Percentiles rank a stretch among this genome's conserved stretches.
phyloP scores from a whole-genome alignment of 2,888 invertebrate species.

The Pegoplata infirma region DNA sequence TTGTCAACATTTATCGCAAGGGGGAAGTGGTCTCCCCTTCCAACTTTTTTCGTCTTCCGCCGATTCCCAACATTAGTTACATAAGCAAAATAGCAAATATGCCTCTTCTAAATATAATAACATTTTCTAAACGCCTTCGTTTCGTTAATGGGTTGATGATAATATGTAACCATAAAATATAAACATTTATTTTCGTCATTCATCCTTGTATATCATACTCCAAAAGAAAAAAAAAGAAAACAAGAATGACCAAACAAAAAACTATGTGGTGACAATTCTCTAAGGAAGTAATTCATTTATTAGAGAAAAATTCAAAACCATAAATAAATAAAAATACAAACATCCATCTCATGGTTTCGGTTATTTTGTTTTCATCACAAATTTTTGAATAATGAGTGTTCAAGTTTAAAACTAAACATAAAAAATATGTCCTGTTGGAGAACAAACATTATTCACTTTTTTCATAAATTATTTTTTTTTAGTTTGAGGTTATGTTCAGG shows the following conservation, averaged over 20 bases:
- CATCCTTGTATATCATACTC: slow-evolving; percentile 34
- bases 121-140: no score
- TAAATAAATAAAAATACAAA: slow-evolving; percentile 58
- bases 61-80: no score
- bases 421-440: slow-evolving; percentile 46
- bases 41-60: no score
- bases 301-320: slow-evolving; percentile 62
- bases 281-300: slow-evolving; percentile 67
- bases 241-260: slow-evolving; percentile 33
- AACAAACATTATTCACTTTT: slow-evolving; percentile 56
- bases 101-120: no score
- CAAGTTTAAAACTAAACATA: slow-evolving; percentile 43
- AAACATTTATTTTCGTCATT: slow-evolving; percentile 43
- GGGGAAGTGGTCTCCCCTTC: no score
- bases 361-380: slow-evolving; percentile 42
- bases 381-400: slow-evolving; percentile 60
- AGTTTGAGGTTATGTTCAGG: slow-evolving; percentile 9
- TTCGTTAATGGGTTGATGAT: slow-evolving; percentile 27
- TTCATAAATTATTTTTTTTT: slow-evolving; percentile 21
- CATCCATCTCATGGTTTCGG: slow-evolving; percentile 38
- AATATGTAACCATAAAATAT: background rate
- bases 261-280: slow-evolving; percentile 59
- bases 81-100: no score
- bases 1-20: no score
- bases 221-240: no score